Evolutionary conservation across 2,797 vertebrate genomes (phyloP), one percentile per base, ranked within the genome.

Genomic region (Leptodactylus fallax): DNA sequence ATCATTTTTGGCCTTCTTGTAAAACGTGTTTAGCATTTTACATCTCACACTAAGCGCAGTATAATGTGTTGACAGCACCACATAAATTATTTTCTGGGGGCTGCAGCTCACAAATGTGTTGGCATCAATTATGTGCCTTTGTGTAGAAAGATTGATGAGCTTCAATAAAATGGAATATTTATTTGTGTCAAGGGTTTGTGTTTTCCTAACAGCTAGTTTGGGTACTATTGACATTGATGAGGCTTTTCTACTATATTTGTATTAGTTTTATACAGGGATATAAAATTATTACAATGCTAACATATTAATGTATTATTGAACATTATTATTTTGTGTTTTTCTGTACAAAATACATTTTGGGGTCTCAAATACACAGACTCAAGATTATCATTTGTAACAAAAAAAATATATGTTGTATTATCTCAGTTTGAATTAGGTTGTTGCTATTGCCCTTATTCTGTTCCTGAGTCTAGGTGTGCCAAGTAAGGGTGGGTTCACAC

Each of bases 81-180:
- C 76, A 78, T 69, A 87, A 87, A 83, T 83, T 65, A 83, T 78
- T 55, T 87, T 87, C 71, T 58, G 60, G 72, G 47, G 36, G 27
- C 86, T 78, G 19, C 49, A 83, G 71, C 58, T 83, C 49, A 77
- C 80, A 87, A 87, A 83, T 87, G 67, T 83, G 60, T 53, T 78
- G 60, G 19, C 60, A 83, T 83, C 83, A 87, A 79, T 83, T 87
- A 79, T 78, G 60, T 58, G 51, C 25, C 81, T 79, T 58, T 78
- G 87, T 51, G 67, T 10, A 14, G 72, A 56, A 79, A 60, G 74
- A 83, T 87, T 87, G 81, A 83, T 83, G 80, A 67, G 72, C 60
- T 79, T 79, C 72, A 83, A 83, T 87, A 87, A 83, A 87, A 58
- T 21, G n/a, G 72, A 55, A 23, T 79, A 67, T 71, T 87, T 83